Evolutionary conservation across 2,113 vertebrate species (phyloP).

Genomic region (Podilymbus podiceps): DNA sequence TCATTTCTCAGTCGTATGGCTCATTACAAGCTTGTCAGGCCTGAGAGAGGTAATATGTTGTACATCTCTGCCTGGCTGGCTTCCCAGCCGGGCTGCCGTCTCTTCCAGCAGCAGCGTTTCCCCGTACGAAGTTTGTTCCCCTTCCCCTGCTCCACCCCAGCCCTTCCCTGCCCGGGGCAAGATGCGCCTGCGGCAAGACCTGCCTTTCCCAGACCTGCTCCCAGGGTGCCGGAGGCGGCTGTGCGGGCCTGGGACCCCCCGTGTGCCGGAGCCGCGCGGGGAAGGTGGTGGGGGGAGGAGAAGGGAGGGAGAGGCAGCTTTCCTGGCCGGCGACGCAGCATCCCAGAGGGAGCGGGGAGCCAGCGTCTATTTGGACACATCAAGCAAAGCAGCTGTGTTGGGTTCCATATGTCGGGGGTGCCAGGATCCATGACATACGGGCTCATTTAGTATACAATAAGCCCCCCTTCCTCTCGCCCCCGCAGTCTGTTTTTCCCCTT

Average conservation of each 20-base stretch:
- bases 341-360: background rate
- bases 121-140: background rate
- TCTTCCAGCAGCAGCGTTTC: background rate
- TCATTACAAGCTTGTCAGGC: background rate
- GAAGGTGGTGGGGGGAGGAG: background rate
- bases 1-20: background rate
- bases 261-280: background rate
- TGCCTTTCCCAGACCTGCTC: background rate
- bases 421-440: conserved; percentile 48
- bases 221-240: background rate
- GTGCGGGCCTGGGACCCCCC: background rate
- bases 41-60: background rate
- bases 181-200: background rate
- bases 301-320: background rate
- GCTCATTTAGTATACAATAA: conserved; percentile 26
- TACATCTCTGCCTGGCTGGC: background rate
- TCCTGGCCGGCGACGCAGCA: background rate
- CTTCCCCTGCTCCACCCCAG: background rate
- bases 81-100: background rate
- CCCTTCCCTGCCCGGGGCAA: background rate
- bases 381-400: conserved; percentile 43
- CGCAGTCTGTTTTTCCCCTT: background rate
- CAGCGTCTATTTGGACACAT: background rate
- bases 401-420: conserved; percentile 53
- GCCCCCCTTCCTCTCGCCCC: background rate